Evolutionary conservation across 1,140 invertebrate species (phyloP), one percentile per base, ranked within the genome.

Genomic region (Parasteatoda tepidariorum): DNA sequence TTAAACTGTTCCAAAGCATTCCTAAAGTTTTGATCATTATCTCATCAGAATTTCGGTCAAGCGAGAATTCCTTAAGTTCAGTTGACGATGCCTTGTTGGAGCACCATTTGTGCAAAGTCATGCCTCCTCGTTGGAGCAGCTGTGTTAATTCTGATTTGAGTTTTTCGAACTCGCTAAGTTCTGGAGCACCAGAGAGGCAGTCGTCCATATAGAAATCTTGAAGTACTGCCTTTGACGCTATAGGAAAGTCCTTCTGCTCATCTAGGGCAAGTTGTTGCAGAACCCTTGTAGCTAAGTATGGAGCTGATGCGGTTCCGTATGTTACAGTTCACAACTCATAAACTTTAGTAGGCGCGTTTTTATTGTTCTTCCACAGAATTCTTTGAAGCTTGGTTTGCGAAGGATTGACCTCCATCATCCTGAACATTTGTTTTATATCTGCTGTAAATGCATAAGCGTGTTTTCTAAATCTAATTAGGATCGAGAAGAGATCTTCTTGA

Each of bases 311-410:
- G 9, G 86, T 85, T 1, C 89, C 88, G 86, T 88, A 89, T 0
- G 87, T 88, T 0, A 89, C 88, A 0, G 87, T 87, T 3, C 62
- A 84, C 18, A 89, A 82, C 48, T 84, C n/a, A 81, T 85, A 89
- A 24, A 62, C 82, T 54, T 86, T 57, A 31, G 88, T 38, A 5
- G 24, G 59, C 1, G 86, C 59, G 28, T 76, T 26, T 33, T 79
- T 79, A 28, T 26, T 13, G 24, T 84, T 38, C 61, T 86, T 73
- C 85, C 87, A 88, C 13, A 89, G 54, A 30, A 85, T 85, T 28
- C 76, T 38, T 55, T 86, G 78, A 24, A 87, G 88, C 64, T 88
- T 82, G 34, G 59, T 82, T 54, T 90, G 85, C 33, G 87, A 75
- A 7, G 83, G 57, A 78, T 88, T 70, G 0, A 90, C 83, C n/a